Evolutionary conservation across 2,797 vertebrate species (phyloP).

Genomic region (Xenopus petersii): DNA sequence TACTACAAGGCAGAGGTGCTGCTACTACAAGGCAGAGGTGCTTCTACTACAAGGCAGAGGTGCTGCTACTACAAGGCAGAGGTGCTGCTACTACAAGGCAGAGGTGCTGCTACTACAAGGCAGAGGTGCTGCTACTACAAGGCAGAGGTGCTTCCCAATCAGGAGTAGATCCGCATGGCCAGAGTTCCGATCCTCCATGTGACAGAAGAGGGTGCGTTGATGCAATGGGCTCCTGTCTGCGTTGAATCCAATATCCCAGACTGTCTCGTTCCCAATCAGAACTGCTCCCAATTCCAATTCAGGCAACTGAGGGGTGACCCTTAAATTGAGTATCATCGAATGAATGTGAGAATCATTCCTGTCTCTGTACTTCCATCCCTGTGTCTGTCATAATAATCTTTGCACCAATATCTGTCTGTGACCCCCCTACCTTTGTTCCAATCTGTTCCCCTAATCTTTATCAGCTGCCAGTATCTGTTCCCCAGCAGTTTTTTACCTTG

Average conservation of each 20-base stretch:
- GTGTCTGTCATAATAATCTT: not conserved
- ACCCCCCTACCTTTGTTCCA: not conserved
- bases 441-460: not conserved
- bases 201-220: not conserved
- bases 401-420: not conserved
- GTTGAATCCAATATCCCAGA: not conserved
- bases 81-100: too few relatives aligned
- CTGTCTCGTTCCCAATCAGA: slow-evolving; percentile 13
- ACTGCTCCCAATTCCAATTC: not conserved
- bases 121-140: too few relatives aligned
- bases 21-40: too few relatives aligned
- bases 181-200: not conserved
- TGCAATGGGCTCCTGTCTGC: slow-evolving; percentile 15
- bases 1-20: too few relatives aligned
- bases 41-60: too few relatives aligned
- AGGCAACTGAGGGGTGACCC: not conserved
- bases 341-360: not conserved
- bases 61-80: too few relatives aligned
- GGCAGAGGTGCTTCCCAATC: not conserved
- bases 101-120: too few relatives aligned
- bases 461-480: not conserved
- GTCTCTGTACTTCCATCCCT: not conserved
- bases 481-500: not conserved
- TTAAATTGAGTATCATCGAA: not conserved
- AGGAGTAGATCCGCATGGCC: not conserved